Evolutionary conservation across 2,113 vertebrate species (phyloP), one percentile per base, ranked within the genome.

Genomic region (Phrynosoma blainvillii): DNA sequence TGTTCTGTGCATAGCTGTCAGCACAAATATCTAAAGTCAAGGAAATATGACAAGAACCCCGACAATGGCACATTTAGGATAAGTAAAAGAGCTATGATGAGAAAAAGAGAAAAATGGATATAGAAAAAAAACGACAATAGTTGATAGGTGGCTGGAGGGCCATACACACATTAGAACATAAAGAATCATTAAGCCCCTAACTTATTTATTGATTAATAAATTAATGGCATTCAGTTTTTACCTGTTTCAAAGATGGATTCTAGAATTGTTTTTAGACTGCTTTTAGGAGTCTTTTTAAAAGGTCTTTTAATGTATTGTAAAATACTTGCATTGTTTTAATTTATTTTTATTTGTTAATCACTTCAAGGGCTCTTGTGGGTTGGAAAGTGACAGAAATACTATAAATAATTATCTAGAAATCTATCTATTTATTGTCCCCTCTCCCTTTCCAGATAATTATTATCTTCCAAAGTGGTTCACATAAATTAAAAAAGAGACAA

Each of bases 71-170:
- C 47, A 56, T 23, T 5, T 65, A 25, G 47, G 25, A 86, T 30
- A 21, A 85, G 32, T 16, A 84, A 87, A 0, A 54, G 23, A 0
- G 0, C 11, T 42, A 82, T 13, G 25, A 82, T 52, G 0, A 56
- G 0, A 10, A 0, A 74, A 74, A 11, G 27, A 56, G n/a, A 73
- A 73, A 73, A 21, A 81, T 21, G 8, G 66, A 73, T 32, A 5
- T 21, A 18, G 18, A 6, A 6, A 70, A 83, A 1, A 2, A 6
- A 56, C 2, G 7, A 42, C 1, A 1, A 52, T 59, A 59, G 56
- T 59, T 59, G 56, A 59, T 16, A 52, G 12, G 70, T 70, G 27
- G 25, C 40, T 83, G 5, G 20, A 77, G 8, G 27, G 25, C 52
- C 25, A 14, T 52, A 13, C 76, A 78, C 25, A 77, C 23, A 52